Evolutionary conservation across 2,888 invertebrate genomes (phyloP), one percentile per base, ranked within the genome.

Genomic region (Sussaba pulchella): DNA sequence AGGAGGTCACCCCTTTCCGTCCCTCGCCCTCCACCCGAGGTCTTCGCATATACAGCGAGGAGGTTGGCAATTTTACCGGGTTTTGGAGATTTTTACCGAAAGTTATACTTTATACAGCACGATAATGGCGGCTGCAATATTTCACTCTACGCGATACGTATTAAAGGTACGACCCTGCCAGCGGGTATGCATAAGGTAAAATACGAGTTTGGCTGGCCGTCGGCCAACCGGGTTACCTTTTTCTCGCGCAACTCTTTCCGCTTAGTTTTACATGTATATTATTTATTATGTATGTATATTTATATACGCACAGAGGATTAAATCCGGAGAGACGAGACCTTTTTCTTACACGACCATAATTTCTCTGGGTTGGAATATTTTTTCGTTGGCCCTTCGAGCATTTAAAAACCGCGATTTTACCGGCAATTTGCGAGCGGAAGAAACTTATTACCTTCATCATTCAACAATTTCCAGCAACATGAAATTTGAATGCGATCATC

Each of bases 101-200:
- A 82, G 78, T 83, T 83, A 79, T 83, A 82, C 71, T 82, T 82
- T 74, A 75, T 73, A 76, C 47, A 52, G 59, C 69, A 59, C 69
- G 79, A 78, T 83, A 83, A 83, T 83, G 78, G 83, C 70, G 63
- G 54, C 50, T 47, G 50, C 67, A 31, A 81, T 83, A 82, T 81
- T 81, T 83, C 82, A 83, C 59, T 24, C 9, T 47, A 8, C 54
- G 64, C 57, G 64, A 70, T 78, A 74, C 74, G 72, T 82, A 82
- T 82, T 82, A 71, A 82, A 66, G 71, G 61, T 47, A 63, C 45
- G 59, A 66, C 66, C 64, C 43, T 71, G 71, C 69, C 66, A 52
- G 69, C 61, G 24, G 67, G 36, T 70, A 19, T 59, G 43, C 45
- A 45, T 45, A 45, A 24, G 39, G 47, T 54, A 39, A 54, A 71